Conservation (phyloP, 2,797 vertebrate genomes). For the Intellagama lesueurii region DNA sequence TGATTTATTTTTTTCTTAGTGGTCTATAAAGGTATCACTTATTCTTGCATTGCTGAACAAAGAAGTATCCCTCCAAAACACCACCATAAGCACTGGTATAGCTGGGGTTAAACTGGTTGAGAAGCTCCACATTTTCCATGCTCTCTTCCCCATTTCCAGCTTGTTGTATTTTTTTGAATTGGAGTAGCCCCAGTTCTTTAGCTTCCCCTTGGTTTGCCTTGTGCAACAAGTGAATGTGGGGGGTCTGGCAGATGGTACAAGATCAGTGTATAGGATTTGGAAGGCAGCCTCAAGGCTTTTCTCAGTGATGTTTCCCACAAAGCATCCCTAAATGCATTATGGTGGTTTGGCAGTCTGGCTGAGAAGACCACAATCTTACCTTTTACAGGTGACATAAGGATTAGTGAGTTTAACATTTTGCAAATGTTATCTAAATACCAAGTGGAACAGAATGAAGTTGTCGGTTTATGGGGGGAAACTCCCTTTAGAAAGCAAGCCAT, state of each 20-base stretch:
- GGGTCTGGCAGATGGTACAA: not conserved
- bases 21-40: no score
- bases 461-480: not conserved
- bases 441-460: not conserved
- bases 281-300: not conserved
- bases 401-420: slow-evolving; percentile 2
- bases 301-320: not conserved
- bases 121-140: not conserved
- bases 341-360: not conserved
- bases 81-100: not conserved
- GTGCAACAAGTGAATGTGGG: not conserved
- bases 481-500: not conserved
- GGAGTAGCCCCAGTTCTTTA: not conserved
- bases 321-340: not conserved
- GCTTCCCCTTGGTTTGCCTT: not conserved
- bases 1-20: no score
- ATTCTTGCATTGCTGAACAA: not conserved
- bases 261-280: not conserved
- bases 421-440: slow-evolving; percentile 11
- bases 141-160: not conserved
- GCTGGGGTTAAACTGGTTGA: not conserved
- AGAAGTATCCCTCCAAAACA: not conserved
- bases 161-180: not conserved
- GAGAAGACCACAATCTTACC: not conserved
- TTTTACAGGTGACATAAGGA: not conserved